Base-by-base conservation (phyloP, 2,888 invertebrate genomes). In the Orchesellides sinensis region DNA sequence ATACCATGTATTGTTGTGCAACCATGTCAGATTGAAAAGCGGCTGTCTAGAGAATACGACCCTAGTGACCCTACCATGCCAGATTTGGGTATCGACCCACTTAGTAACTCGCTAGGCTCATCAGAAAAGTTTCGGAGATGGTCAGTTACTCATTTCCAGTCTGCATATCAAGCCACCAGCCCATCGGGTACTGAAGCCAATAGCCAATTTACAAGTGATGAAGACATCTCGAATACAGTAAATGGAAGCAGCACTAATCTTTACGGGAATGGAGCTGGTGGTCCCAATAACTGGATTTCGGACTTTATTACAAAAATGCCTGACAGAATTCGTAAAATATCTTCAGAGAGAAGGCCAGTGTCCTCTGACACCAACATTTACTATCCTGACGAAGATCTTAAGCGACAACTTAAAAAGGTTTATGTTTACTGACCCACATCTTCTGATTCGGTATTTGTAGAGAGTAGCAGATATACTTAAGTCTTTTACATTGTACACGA, bases 91-190 rank as follows among this genome's bases (percentile, higher is more conserved):
- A 10, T 81, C 27, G 81, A 81, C 35, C 81, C 81, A 1, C 69
- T 81, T 19, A 6, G 63, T 12, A 23, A 12, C n/a, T 63, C 63
- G 2, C 35, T 63, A 4, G 63, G 40, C 23, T 4, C 63, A 2
- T 27, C 78, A 5, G 74, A 63, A 5, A 65, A 66, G 35, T 85
- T 85, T 56, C 74, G 85, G 12, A 63, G 83, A 21, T 85, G 85
- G 85, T 85, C 85, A 5, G 63, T 85, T n/a, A 84, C 83, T 27
- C 63, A 85, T 35, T 84, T 82, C 29, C 85, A 85, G 65, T 68
- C 74, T 10, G 72, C 82, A 10, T 79, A 66, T 25, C 54, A 75
- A 47, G 80, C 69, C 8, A 84, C 73, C 1, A 23, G 49, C 23
- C 84, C 84, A 5, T 68, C 73, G 10, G 84, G 83, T 25, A 77